Percentiles rank a stretch among this genome's conserved stretches.
Conservation (phyloP, 2,888 invertebrate genomes). For the Dysmachus trigonus region DNA sequence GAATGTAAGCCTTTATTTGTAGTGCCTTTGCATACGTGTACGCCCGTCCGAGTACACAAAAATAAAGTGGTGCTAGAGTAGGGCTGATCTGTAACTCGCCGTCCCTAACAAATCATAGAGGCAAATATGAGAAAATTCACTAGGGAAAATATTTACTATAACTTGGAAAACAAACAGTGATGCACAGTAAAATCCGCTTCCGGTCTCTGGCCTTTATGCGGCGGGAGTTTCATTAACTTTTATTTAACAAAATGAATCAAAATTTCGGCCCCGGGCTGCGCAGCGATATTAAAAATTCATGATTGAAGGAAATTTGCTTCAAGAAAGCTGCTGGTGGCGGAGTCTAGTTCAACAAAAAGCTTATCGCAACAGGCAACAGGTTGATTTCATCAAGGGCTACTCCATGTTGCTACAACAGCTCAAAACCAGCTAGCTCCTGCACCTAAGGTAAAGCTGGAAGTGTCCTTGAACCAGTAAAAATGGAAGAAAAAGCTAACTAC, state of each 20-base stretch:
- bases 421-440: neutral
- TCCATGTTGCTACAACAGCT: neutral
- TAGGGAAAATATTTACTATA: constrained; percentile 34
- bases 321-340: neutral
- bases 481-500: neutral
- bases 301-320: constrained; percentile 23
- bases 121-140: constrained; percentile 28
- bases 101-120: constrained; percentile 16
- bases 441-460: neutral
- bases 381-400: neutral
- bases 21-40: neutral
- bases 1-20: neutral
- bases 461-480: neutral
- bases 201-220: neutral
- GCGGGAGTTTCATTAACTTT: constrained; percentile 13
- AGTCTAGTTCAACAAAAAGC: neutral
- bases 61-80: neutral
- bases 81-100: neutral
- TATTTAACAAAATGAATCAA: constrained; percentile 10
- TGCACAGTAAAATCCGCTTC: constrained; percentile 4
- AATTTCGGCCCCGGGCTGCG: neutral
- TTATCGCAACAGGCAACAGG: neutral
- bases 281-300: constrained; percentile 26
- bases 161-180: constrained; percentile 16
- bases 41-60: neutral